Evolutionary conservation across 2,888 invertebrate species (phyloP).

Genomic region (Drosophila vallismaia): DNA sequence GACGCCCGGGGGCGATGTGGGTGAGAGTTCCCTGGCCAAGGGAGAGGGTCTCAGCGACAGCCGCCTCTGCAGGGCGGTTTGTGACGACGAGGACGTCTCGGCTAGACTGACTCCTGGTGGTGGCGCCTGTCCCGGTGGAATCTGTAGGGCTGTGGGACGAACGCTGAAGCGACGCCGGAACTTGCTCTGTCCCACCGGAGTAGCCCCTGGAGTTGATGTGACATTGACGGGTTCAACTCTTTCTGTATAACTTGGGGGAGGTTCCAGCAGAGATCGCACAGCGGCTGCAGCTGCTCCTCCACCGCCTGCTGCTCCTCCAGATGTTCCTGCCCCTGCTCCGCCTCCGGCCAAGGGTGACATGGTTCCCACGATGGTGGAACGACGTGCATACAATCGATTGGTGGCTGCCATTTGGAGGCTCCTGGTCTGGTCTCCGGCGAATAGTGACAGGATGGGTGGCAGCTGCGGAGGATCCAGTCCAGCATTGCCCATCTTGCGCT

Average conservation of each 20-base stretch:
- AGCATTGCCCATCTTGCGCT: conserved; percentile 86
- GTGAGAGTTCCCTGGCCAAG: conserved; percentile 74
- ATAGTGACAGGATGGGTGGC: conserved; percentile 84
- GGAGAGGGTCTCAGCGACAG: conserved; percentile 83
- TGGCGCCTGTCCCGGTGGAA: conserved; percentile 83
- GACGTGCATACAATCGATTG: conserved; percentile 80
- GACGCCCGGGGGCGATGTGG: conserved; percentile 50
- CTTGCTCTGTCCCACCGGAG: conserved; percentile 55
- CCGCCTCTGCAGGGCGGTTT: conserved; percentile 81
- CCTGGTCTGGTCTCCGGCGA: conserved; percentile 82
- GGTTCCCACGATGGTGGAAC: conserved; percentile 81
- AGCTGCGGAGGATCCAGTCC: conserved; percentile 84
- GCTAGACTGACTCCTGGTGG: conserved; percentile 69
- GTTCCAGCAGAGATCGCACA: conserved; percentile 69
- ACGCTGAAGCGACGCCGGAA: conserved; percentile 83
- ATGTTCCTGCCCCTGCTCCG: not conserved
- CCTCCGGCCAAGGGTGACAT: conserved; percentile 57
- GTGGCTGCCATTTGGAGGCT: conserved; percentile 69
- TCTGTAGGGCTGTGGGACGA: conserved; percentile 82
- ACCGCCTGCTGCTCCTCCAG: not conserved
- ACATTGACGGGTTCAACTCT: conserved; percentile 9
- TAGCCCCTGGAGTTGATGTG: not conserved
- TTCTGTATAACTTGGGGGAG: conserved; percentile 82
- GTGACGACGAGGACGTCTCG: conserved; percentile 63
- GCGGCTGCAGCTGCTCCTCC: not conserved